Percentiles rank a stretch among this genome's conserved stretches.
phyloP scores from a whole-genome alignment of 2,888 invertebrate genomes.

The Synanthedon formicaeformis region DNA sequence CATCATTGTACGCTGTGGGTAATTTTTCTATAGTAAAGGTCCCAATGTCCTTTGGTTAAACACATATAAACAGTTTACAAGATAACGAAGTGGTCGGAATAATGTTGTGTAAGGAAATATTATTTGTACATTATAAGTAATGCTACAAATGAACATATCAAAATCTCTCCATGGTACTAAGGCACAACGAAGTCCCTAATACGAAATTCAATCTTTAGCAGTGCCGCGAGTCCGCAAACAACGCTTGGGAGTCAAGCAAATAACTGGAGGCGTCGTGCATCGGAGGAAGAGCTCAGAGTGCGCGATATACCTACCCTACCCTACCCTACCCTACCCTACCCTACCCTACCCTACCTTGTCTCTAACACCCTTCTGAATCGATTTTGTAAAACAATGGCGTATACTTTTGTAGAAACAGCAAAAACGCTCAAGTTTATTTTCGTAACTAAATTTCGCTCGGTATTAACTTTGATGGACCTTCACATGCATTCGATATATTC shows the following conservation, averaged over 20 bases:
- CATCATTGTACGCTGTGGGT: no score
- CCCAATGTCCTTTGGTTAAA: no score
- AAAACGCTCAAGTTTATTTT: no score
- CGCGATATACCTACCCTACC: neutral
- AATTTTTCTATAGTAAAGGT: no score
- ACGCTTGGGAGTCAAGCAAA: constrained; percentile 6
- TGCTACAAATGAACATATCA: neutral
- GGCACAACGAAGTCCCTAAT: constrained; percentile 18
- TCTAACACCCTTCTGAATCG: neutral
- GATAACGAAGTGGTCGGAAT: neutral
- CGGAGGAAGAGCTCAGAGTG: neutral
- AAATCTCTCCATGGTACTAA: neutral
- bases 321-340: neutral
- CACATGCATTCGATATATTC: no score
- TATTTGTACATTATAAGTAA: neutral
- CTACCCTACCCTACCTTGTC: neutral
- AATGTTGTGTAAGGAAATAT: neutral
- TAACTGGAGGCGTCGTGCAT: constrained; percentile 4
- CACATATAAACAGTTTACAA: neutral
- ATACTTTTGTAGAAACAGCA: neutral
- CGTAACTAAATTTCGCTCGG: no score
- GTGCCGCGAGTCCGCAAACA: constrained; percentile 14
- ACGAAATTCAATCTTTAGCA: constrained; percentile 24
- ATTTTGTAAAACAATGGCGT: neutral
- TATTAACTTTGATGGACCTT: no score